These are phyloP conservation scores for Darevskia mixta DNA, from an alignment of 2,797 vertebrate genomes.

Conservation along the genomic window DNA sequence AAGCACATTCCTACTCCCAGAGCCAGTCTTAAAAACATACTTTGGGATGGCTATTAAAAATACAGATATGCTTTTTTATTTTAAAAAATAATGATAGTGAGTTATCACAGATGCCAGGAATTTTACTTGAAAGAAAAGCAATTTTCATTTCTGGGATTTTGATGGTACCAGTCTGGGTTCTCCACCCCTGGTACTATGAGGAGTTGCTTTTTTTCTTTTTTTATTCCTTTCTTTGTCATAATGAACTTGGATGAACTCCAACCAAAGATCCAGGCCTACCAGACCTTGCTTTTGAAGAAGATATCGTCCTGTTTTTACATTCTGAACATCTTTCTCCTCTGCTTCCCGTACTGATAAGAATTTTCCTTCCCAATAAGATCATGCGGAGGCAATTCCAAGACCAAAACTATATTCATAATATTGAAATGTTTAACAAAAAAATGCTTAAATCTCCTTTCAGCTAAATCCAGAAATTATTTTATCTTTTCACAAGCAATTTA, in stretches of 20 bases:
- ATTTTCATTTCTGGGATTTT: constrained; percentile 74
- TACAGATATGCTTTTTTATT: no score
- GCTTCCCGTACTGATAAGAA: neutral
- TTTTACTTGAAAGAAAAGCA: constrained; percentile 58
- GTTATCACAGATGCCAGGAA: constrained; percentile 51
- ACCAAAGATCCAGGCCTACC: constrained; percentile 68
- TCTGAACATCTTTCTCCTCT: constrained; percentile 27
- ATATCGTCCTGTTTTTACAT: constrained; percentile 55
- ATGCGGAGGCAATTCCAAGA: constrained; percentile 32
- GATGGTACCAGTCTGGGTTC: constrained; percentile 59
- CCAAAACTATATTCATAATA: constrained; percentile 6
- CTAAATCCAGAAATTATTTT: constrained; percentile 14
- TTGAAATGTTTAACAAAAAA: constrained; percentile 16
- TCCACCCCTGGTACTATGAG: constrained; percentile 74
- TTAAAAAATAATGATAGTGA: no score
- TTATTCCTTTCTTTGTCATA: constrained; percentile 67
- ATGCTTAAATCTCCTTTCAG: constrained; percentile 11
- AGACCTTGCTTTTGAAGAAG: constrained; percentile 69
- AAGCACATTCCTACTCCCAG: neutral
- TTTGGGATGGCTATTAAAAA: constrained; percentile 18
- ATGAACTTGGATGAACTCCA: constrained; percentile 72
- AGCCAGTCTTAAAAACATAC: neutral
- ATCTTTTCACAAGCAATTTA: constrained; percentile 42
- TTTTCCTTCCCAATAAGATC: constrained; percentile 31
- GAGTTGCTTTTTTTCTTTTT: constrained; percentile 70